Evolutionary conservation across 2,113 vertebrate genomes (phyloP).

Genomic region (Mus spicilegus): DNA sequence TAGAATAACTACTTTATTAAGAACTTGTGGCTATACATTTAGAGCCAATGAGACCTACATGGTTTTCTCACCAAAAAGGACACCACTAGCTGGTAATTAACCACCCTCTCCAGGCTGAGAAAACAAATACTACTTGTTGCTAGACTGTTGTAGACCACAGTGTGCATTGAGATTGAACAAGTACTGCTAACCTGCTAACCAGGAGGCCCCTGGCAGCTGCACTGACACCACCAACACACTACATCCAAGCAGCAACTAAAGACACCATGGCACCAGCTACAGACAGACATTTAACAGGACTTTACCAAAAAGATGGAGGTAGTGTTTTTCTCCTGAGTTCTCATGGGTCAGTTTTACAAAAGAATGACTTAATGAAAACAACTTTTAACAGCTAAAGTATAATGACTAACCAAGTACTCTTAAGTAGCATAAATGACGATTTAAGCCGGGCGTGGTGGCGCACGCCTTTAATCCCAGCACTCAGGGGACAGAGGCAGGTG

Average conservation of each 20-base stretch:
- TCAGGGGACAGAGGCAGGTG: no score
- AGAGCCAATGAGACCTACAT: neutral
- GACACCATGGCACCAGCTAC: neutral
- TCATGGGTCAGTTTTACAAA: neutral
- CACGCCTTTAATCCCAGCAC: no score
- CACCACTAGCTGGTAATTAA: neutral
- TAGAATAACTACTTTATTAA: conserved; percentile 8
- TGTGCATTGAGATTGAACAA: neutral
- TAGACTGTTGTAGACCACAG: neutral
- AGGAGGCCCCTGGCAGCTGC: neutral
- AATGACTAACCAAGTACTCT: conserved; percentile 22
- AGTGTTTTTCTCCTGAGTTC: neutral
- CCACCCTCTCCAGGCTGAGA: neutral
- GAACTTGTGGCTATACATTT: neutral
- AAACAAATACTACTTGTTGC: neutral
- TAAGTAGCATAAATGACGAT: neutral
- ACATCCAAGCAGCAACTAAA: no score
- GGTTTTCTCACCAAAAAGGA: neutral
- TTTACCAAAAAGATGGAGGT: neutral
- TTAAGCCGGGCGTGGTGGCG: no score
- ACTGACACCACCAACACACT: no score
- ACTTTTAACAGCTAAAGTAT: neutral
- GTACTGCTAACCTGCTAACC: neutral
- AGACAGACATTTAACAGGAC: neutral
- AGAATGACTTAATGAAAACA: neutral